Base-by-base conservation (phyloP, 2,797 vertebrate species). In the Dendrocincla fuliginosa region DNA sequence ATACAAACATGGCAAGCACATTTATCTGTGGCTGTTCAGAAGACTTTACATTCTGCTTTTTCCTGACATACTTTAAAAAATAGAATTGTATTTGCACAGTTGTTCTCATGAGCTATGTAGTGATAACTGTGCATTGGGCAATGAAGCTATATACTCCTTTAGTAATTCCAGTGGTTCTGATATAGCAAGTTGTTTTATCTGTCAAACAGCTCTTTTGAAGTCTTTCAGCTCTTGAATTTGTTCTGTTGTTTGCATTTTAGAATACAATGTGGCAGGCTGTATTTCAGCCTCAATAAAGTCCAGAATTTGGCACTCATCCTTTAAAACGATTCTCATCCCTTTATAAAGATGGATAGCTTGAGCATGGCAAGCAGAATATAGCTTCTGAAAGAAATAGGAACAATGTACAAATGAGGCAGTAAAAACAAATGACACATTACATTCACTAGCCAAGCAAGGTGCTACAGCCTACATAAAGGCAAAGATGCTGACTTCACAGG, bases 371-470 rank as follows among this genome's bases (percentile, higher is more conserved):
- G 83, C 53, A 77, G 63, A 96, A 81, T 82, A 89, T 13, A 78
- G 30, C 70, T 77, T 84, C 78, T 79, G 79, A 85, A 95, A 94
- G 89, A 88, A 89, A 96, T 56, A 82, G 50, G 84, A 97, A 53
- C 64, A 74, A 67, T 70, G 94, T 95, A 95, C 77, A 96, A 97
- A 97, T 84, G 95, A 97, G 77, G 93, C 74, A 90, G 96, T 97
- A 95, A 97, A 97, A 98, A 76, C 91, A 96, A 96, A 97, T 94
- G 93, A 84, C 50, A 97, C 94, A 94, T 95, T 96, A 96, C 94
- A 94, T 96, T 94, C 92, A 91, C 95, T 89, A 95, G 95, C 86
- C 96, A 97, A 97, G 95, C 81, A 95, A 92, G 96, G 97, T 95
- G 80, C 79, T 93, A 77, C 63, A 94, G 82, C 44, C 88, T 65